phyloP scores from a whole-genome alignment of 2,888 invertebrate genomes.

The Oxyteleia sp. region DNA sequence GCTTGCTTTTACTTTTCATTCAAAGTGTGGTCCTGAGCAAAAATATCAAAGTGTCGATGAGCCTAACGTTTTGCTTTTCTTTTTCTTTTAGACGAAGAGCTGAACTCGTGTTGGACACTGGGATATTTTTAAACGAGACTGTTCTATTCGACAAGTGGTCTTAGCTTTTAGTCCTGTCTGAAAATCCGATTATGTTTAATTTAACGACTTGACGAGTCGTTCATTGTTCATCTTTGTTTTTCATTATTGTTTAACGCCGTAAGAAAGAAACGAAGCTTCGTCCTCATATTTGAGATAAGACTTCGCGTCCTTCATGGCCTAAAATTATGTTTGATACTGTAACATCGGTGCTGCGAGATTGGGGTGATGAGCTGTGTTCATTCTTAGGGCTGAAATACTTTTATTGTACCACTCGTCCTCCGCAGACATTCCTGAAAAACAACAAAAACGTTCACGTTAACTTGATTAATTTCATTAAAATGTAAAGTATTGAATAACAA shows the following conservation, averaged over 20 bases:
- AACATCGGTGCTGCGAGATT: slow-evolving; percentile 98
- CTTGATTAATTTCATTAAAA: too few species aligned
- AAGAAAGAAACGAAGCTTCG: slow-evolving; percentile 75
- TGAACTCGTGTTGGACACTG: slow-evolving; percentile 1
- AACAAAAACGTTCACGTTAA: too few species aligned
- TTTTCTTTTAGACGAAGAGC: slow-evolving; percentile 34
- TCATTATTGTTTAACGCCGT: slow-evolving; percentile 66
- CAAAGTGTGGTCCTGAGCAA: slow-evolving; percentile 25
- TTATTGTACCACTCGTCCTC: slow-evolving; percentile 99
- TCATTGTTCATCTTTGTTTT: slow-evolving; percentile 19
- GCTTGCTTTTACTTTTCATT: slow-evolving; percentile 44
- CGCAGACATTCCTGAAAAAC: slow-evolving; percentile 94
- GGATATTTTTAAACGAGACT: slow-evolving; percentile 43
- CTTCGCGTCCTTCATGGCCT: slow-evolving; percentile 77
- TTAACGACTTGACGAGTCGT: slow-evolving; percentile 50
- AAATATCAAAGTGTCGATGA: slow-evolving; percentile 25
- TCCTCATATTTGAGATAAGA: slow-evolving; percentile 65
- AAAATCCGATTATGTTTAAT: slow-evolving; percentile 49
- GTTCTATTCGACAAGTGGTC: slow-evolving; percentile 10
- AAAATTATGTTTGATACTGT: slow-evolving; percentile 98
- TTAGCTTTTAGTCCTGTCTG: slow-evolving; percentile 30
- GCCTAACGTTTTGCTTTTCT: too few species aligned
- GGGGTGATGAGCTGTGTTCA: slow-evolving; percentile 98
- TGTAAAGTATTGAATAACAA: too few species aligned
- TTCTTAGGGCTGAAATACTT: slow-evolving; percentile 97